Percentiles rank a stretch among this genome's conserved stretches.
Conservation (phyloP, 2,113 vertebrate species). For the Neotoma lepida region DNA sequence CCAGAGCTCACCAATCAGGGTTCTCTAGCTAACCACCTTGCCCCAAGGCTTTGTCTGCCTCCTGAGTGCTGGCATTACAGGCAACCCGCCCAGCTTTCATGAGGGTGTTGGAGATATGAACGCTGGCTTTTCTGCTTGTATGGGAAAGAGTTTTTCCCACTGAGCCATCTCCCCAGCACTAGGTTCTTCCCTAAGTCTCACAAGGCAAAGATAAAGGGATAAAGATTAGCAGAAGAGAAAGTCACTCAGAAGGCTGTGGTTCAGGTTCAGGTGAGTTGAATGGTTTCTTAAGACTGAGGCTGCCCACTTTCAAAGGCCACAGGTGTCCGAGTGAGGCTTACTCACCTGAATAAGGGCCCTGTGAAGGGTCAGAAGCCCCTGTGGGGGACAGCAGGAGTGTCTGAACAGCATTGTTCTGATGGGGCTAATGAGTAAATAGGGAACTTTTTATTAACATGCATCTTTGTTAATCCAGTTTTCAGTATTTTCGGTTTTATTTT, state of each 20-base stretch:
- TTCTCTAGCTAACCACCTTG: background rate
- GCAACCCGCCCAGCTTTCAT: background rate
- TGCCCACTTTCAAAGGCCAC: background rate
- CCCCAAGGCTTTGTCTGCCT: background rate
- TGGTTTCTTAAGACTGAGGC: background rate
- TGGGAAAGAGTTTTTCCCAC: background rate
- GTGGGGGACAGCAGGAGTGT: background rate
- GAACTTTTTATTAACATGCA: background rate
- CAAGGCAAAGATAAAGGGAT: background rate
- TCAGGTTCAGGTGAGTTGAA: background rate
- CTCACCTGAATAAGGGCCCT: background rate
- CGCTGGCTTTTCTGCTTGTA: background rate
- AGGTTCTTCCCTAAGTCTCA: background rate
- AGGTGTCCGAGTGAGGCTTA: background rate
- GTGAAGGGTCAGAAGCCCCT: background rate
- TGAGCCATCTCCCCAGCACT: background rate
- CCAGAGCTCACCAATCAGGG: background rate
- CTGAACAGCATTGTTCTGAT: background rate
- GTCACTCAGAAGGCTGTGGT: background rate
- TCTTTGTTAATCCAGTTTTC: background rate
- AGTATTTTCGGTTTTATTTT: background rate
- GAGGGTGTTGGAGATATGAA: background rate
- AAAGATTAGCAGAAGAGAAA: background rate
- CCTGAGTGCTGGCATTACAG: background rate
- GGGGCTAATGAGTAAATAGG: background rate